A percentile compares a stretch with the other conserved stretches of the same genome.
Conservation (phyloP, 2,797 vertebrate genomes). For the Dermochelys coriacea region DNA sequence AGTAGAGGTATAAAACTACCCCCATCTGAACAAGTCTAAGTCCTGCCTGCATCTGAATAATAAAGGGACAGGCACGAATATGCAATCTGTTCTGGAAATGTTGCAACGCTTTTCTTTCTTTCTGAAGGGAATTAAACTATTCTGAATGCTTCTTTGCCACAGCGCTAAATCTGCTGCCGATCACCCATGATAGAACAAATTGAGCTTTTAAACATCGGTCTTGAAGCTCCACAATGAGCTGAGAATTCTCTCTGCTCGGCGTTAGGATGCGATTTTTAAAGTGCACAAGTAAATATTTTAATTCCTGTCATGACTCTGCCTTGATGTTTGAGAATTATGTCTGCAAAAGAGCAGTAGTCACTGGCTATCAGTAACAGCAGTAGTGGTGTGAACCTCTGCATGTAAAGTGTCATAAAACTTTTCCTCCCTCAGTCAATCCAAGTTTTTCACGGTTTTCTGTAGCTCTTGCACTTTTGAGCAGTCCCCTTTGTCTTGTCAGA, state of each 20-base stretch:
- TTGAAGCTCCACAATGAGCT: neutral
- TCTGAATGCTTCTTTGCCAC: neutral
- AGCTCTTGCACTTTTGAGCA: conserved; percentile 50
- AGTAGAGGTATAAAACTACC: too few relatives aligned
- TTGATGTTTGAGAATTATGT: neutral
- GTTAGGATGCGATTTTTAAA: neutral
- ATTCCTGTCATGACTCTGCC: neutral
- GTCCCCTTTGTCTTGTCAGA: conserved; percentile 67
- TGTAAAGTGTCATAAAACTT: neutral
- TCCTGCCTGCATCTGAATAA: too few relatives aligned
- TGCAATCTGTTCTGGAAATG: neutral
- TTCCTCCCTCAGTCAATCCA: neutral
- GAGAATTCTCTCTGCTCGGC: neutral
- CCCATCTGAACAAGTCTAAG: neutral
- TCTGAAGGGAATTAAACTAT: neutral
- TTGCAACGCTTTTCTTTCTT: too few relatives aligned
- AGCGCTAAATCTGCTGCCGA: neutral
- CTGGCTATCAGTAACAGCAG: neutral
- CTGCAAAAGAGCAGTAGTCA: neutral
- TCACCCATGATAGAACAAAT: neutral
- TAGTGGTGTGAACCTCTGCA: neutral
- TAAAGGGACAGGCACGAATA: neutral
- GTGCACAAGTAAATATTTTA: neutral
- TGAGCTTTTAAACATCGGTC: neutral
- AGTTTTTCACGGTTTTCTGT: conserved; percentile 31